Base-by-base conservation (phyloP, 2,888 invertebrate species). In the Noctuana brunneofusca region DNA sequence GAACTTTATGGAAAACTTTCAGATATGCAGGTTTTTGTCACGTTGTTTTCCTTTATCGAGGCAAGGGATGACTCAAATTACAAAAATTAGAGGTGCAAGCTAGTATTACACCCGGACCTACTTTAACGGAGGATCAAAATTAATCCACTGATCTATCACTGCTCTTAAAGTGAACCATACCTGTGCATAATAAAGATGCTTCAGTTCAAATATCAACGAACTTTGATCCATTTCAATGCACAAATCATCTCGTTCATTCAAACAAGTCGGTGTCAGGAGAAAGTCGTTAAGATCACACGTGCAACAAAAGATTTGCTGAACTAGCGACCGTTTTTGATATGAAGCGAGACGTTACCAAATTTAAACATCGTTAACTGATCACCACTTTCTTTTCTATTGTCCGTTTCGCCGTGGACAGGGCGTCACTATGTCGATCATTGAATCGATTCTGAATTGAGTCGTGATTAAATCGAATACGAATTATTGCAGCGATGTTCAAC, bases 351-450 rank as follows among this genome's bases (percentile, higher is more conserved):
- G 64, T 55, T 64, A 65, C 71, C 71, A 69, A 72, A 72, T 68
- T 68, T 66, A 68, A 69, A 64, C 67, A 68, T 67, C 60, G 68
- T 69, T 72, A 69, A 69, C 69, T 69, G 76, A 75, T 82, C 80
- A 79, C 72, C 81, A 83, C 88, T 90, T 90, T 89, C 89, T 76
- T 84, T 86, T 84, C 87, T 75, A 82, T 90, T 89, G 88, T 88
- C 75, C 62, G 50, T 9, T 4, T 65, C 71, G 65, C 67, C 68
- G 81, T 80, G 83, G 84, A 87, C 86, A 85, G 80, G 81, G 77
- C 84, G 84, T 80, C 77, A 70, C 77, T 79, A 87, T 87, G 85
- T 88, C 89, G 86, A 86, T 84, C 87, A 84, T 79, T 77, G 70
- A 69, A 72, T 69, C 71, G 68, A 66, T 73, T 68, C 64, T 74